Base-by-base conservation (phyloP, 2,888 invertebrate genomes). In the Poecilus cupreus region DNA sequence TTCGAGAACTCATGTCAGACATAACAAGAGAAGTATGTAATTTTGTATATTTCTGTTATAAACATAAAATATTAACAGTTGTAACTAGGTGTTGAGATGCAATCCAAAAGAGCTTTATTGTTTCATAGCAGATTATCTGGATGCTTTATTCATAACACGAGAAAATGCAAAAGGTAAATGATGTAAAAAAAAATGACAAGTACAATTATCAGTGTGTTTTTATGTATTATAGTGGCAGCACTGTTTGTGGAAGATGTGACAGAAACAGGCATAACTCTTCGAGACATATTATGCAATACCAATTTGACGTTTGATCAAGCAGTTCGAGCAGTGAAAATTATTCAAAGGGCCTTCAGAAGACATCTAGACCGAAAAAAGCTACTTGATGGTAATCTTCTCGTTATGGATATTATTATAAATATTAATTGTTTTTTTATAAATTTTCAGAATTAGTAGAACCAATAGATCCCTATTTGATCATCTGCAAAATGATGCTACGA, bases 51-150 rank as follows among this genome's bases (percentile, higher is more conserved):
- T 32, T 68, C 10, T 20, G 20, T 80, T 57, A 57, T 68, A 75
- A 54, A 76, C 76, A 18, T 13, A 22, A 64, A 74, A n/a, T 22
- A n/a, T 51, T n/a, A 77, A 74, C 10, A 60, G 1, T 60, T 60
- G 26, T 80, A 16, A 24, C 72, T 32, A 94, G 93, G 94, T 95
- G 1, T 87, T 95, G n/a, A 90, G 94, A 83, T 90, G 90, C 11
- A 93, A 94, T 85, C 95, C 95, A 0, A 86, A 88, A 39, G 89
- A 94, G 81, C 88, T 94, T 1, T 93, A 92, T 87, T 88, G 90
- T 75, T 95, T 94, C 86, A 92, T 95, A 81, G 92, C 94, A 0
- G 92, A 94, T 86, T 95, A 95, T 87, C 88, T 94, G 39, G 92
- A 93, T 83, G 91, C 92, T 0, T 87, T 95, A 85, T 87, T 94